Percentiles rank a stretch among this genome's conserved stretches.
These are phyloP conservation scores for Perognathus longimembris DNA, from an alignment of 2,113 vertebrate species.

Conservation along the genomic window DNA sequence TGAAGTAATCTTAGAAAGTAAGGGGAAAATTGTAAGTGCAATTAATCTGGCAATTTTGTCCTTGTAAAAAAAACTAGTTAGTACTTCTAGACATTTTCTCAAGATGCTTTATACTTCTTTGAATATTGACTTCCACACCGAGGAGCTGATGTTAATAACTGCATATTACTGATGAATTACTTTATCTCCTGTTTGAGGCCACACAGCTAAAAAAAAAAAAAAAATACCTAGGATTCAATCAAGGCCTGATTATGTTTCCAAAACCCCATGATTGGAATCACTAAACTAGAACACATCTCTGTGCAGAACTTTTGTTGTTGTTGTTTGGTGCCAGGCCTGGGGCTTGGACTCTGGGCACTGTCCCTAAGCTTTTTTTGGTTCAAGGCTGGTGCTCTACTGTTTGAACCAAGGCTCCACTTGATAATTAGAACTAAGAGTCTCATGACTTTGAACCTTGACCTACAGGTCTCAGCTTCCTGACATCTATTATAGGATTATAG, in stretches of 20 bases:
- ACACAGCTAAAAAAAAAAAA: background rate
- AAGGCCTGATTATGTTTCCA: constrained; percentile 30
- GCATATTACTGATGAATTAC: constrained; percentile 6
- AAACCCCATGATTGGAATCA: background rate
- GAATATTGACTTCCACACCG: background rate
- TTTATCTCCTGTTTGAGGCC: constrained; percentile 20
- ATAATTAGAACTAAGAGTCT: too few relatives aligned
- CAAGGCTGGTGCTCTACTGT: too few relatives aligned
- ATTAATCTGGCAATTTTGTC: constrained; percentile 5
- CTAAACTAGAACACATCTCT: background rate
- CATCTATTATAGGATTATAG: too few relatives aligned
- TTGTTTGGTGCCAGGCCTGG: too few relatives aligned
- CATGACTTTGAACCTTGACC: too few relatives aligned
- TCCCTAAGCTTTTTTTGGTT: too few relatives aligned
- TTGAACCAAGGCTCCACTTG: too few relatives aligned
- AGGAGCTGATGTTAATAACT: background rate
- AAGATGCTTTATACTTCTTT: background rate
- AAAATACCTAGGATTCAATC: background rate
- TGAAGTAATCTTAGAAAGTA: constrained; percentile 29
- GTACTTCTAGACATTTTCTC: background rate
- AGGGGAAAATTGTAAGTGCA: background rate
- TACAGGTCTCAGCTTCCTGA: too few relatives aligned
- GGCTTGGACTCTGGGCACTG: too few relatives aligned
- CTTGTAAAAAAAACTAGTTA: background rate
- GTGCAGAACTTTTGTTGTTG: too few relatives aligned